Evolutionary conservation across 2,888 invertebrate genomes (phyloP), one percentile per base, ranked within the genome.

Genomic region (Corbicula japonica): DNA sequence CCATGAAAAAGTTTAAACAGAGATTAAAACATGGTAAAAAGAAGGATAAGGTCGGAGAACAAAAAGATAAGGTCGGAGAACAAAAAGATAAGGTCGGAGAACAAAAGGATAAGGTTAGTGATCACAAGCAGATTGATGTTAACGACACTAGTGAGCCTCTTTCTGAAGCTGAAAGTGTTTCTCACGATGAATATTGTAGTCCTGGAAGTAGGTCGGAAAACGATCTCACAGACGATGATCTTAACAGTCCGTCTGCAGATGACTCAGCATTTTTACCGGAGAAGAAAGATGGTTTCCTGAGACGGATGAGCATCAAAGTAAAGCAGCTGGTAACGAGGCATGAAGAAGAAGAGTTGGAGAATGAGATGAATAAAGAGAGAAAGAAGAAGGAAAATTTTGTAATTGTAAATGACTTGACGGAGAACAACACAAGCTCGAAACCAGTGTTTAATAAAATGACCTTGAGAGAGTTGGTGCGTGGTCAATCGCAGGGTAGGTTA

Each of bases 371-470:
- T 1, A 54, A 60, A 23, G 69, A 75, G 48, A 46, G 41, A 15
- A 76, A 62, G 74, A 85, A 61, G 32, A 79, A 80, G 50, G 80
- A 84, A 23, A 86, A 82, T 23, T 18, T 32, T 34, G 79, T 90
- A 21, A 87, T 86, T 34, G 87, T 91, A 30, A 73, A 89, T 66
- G 91, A 91, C 72, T 79, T 91, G 38, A 87, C 86, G 23, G 87
- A 87, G 60, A 90, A 91, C 50, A 80, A 77, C 26, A 83, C 88
- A 60, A 80, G 76, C 23, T 79, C 77, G 61, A 87, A 86, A 68
- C 84, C 86, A 56, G 83, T 68, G 60, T 70, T 87, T 41, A 83
- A 85, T 58, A 85, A 82, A 72, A 79, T 89, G 85, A 84, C 84
- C 66, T 56, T 88, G 38, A 76, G 75, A 54, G 86, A 87, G 32